Evolutionary conservation across 2,888 invertebrate genomes (phyloP).

Genomic region (Diloba caeruleocephala): DNA sequence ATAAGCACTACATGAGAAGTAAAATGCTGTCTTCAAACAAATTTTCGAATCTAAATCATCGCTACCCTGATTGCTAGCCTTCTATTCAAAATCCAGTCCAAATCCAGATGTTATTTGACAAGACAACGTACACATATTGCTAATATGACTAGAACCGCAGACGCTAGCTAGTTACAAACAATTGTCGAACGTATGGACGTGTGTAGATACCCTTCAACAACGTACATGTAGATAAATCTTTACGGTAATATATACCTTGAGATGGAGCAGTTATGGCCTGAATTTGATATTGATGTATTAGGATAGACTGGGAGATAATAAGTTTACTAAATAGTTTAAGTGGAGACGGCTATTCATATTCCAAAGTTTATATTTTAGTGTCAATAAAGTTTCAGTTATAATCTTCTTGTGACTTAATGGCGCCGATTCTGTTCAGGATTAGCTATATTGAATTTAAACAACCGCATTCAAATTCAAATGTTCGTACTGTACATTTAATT

Average conservation of each 20-base stretch:
- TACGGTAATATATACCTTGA: slow-evolving; percentile 4
- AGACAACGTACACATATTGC: slow-evolving; percentile 19
- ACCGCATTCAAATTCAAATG: no score
- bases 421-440: no score
- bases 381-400: no score
- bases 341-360: no score
- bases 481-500: no score
- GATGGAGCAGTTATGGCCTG: accelerated
- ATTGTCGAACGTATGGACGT: slow-evolving; percentile 8
- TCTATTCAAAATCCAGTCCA: slow-evolving; percentile 3
- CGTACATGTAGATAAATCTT: neutral
- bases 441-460: no score
- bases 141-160: slow-evolving; percentile 32
- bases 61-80: slow-evolving; percentile 1
- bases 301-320: neutral
- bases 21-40: no score
- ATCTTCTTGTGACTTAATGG: no score
- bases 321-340: no score
- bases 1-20: no score
- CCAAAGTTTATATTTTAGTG: no score
- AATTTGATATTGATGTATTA: neutral
- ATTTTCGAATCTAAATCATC: neutral
- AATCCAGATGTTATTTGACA: slow-evolving; percentile 25
- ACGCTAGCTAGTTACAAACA: slow-evolving; percentile 44
- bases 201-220: slow-evolving; percentile 8